Base-by-base conservation (phyloP, 2,888 invertebrate genomes). In the Lymantria monacha region DNA sequence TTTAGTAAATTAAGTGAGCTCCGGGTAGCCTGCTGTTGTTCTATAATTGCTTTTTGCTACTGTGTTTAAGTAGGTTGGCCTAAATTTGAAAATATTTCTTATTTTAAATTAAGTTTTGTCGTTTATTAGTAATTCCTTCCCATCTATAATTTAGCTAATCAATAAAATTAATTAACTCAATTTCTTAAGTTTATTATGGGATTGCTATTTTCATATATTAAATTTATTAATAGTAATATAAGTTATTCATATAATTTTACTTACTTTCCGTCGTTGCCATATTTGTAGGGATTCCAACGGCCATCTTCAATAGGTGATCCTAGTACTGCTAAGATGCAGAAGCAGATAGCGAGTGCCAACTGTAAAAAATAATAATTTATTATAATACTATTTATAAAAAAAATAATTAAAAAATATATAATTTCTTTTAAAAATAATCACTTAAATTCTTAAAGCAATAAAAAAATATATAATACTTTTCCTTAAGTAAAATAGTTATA, bases 261-360 rank as follows among this genome's bases (percentile, higher is more conserved):
- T 85, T 79, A 90, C 90, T 85, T 90, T 82, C 90, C 90, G 62
- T 55, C 44, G 43, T 78, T 79, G 51, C 88, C 89, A 63, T 78
- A 87, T 73, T 77, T 79, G 69, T 84, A 79, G 30, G 88, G 84
- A 70, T 83, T 63, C 90, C 90, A 91, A 63, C 55, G 76, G 58
- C 91, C 91, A 51, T 85, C 85, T 63, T 85, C 77, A 33, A 72
- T 65, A 7, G 88, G 82, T 10, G 76, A 74, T 15, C 78, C 79
- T 37, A 75, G 69, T 9, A 74, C 81, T 40, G 80, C 83, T 7
- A 81, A 79, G 45, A 77, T 74, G 81, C 85, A 85, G 44, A 78
- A 70, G 80, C 87, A 84, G 48, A 85, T 57, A 12, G 82, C 82
- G 57, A 89, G 55, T 54, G 80, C 63, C 57, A 77, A 79, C 88